Evolutionary conservation across 2,113 vertebrate genomes (phyloP).

Genomic region (Engraulis encrasicolus): DNA sequence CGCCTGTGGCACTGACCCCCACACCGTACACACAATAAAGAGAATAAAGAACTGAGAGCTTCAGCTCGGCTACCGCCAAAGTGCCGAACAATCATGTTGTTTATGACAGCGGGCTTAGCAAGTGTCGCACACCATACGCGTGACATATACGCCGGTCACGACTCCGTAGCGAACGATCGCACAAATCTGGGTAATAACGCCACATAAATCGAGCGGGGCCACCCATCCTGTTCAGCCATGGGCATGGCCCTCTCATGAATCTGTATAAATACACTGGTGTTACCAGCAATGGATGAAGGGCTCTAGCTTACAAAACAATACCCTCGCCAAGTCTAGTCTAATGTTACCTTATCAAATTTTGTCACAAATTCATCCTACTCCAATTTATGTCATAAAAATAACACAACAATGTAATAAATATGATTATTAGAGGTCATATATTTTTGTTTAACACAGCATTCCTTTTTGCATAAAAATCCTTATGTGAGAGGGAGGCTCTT

Average conservation of each 20-base stretch:
- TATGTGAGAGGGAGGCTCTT: background rate
- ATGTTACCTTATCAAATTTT: too few species aligned
- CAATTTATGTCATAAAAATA: background rate
- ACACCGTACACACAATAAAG: background rate
- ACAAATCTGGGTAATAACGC: background rate
- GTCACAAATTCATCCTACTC: too few species aligned
- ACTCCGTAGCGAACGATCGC: background rate
- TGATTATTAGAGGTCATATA: background rate
- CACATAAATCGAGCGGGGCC: background rate
- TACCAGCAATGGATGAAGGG: background rate
- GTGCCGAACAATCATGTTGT: background rate
- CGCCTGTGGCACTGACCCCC: background rate
- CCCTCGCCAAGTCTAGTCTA: background rate
- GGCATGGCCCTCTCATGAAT: background rate
- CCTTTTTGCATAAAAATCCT: background rate
- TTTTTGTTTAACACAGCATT: background rate
- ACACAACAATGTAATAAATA: background rate
- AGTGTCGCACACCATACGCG: background rate
- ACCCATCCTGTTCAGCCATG: background rate
- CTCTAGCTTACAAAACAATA: background rate
- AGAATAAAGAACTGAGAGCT: background rate
- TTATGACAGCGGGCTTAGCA: background rate
- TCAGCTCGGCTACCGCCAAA: background rate
- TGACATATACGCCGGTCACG: background rate
- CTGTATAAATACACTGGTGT: background rate